phyloP scores from a whole-genome alignment of 2,113 vertebrate genomes.

The Parotia lawesii region DNA sequence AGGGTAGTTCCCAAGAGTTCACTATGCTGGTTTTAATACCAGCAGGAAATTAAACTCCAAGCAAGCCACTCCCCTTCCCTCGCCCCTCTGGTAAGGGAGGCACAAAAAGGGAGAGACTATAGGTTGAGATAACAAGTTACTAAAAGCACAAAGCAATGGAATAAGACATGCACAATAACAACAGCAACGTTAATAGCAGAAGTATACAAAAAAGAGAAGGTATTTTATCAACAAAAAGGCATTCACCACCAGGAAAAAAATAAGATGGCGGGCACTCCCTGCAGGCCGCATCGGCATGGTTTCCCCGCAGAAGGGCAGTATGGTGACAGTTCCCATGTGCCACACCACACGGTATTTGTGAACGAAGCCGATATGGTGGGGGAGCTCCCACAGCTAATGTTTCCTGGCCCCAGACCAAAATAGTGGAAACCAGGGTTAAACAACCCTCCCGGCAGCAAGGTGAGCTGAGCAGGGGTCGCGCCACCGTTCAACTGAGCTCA shows the following conservation, averaged over 20 bases:
- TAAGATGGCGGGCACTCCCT: not conserved
- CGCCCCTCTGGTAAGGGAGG: not conserved
- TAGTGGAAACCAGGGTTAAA: not conserved
- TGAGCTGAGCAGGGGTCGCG: fast-evolving
- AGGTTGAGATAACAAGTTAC: not conserved
- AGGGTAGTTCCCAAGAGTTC: not conserved
- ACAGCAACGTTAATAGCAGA: not conserved
- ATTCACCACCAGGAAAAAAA: not conserved
- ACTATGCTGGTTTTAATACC: not conserved
- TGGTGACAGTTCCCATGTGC: not conserved
- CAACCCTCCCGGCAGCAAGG: fast-evolving
- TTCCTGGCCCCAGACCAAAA: not conserved
- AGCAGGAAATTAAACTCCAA: not conserved
- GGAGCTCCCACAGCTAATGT: not conserved
- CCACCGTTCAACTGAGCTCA: fast-evolving
- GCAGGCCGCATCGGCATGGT: fast-evolving
- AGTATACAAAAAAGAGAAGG: not conserved
- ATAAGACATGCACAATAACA: not conserved
- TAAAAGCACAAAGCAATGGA: not conserved
- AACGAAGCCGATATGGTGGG: not conserved
- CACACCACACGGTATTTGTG: not conserved
- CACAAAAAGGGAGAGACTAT: not conserved
- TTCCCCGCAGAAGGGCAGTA: not conserved
- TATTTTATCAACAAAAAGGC: not conserved
- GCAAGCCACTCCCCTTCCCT: not conserved